A percentile compares a stretch with the other conserved stretches of the same genome.
These are phyloP conservation scores for Xenus cinereus DNA, from an alignment of 2,113 vertebrate species.

Conservation along the genomic window DNA sequence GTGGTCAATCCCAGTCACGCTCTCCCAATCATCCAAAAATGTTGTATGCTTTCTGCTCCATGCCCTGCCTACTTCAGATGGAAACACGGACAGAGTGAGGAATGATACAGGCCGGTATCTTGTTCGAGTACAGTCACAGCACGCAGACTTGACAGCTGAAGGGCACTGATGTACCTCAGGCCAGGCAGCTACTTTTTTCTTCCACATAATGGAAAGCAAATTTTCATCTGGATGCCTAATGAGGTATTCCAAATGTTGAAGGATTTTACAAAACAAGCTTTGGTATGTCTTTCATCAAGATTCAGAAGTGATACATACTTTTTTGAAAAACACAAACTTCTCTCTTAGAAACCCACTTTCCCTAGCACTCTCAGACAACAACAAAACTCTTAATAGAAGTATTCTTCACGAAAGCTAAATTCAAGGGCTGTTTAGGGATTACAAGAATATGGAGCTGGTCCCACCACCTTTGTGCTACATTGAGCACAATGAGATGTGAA, in stretches of 20 bases:
- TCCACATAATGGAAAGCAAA: not conserved
- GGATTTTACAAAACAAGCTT: not conserved
- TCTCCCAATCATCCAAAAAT: not conserved
- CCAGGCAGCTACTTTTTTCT: not conserved
- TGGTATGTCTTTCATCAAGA: not conserved
- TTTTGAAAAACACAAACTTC: not conserved
- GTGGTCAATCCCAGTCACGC: not conserved
- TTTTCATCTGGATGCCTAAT: not conserved
- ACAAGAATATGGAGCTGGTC: fast-evolving
- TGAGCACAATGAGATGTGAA: not conserved
- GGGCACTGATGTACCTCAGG: not conserved
- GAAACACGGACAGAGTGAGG: not conserved
- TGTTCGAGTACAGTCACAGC: not conserved
- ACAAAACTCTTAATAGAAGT: not conserved
- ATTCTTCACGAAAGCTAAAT: not conserved
- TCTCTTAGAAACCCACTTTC: not conserved
- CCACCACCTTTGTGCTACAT: fast-evolving
- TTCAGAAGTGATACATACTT: not conserved
- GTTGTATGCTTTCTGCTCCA: not conserved
- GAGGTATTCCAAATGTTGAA: not conserved
- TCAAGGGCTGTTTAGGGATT: not conserved
- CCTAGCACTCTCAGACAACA: not conserved
- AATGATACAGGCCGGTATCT: fast-evolving
- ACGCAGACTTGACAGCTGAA: not conserved
- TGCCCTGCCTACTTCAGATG: not conserved